Evolutionary conservation across 2,888 invertebrate genomes (phyloP).

Genomic region (Sphecodes monilicornis): DNA sequence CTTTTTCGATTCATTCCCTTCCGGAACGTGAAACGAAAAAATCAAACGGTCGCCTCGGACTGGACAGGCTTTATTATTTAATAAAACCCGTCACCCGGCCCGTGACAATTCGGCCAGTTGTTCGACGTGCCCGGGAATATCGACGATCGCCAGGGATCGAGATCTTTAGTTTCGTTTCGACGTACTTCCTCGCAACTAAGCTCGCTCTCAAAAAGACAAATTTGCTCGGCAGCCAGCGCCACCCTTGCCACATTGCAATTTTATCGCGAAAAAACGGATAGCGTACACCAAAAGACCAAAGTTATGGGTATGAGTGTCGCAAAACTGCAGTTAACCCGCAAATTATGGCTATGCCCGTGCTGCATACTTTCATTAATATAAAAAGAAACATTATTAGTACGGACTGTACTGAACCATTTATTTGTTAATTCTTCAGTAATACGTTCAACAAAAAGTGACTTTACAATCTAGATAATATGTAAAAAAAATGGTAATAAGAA

Average conservation of each 20-base stretch:
- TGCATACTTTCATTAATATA: too few species aligned
- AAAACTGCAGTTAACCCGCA: too few species aligned
- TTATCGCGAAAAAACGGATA: background rate
- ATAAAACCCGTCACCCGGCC: constrained; percentile 57
- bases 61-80: constrained; percentile 61
- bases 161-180: constrained; percentile 13
- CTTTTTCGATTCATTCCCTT: constrained; percentile 26
- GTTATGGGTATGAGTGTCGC: background rate
- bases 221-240: background rate
- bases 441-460: too few species aligned
- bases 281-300: background rate
- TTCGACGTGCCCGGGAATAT: constrained; percentile 8
- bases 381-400: too few species aligned
- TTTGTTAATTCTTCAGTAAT: too few species aligned
- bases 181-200: background rate
- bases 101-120: constrained; percentile 43
- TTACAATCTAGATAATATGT: too few species aligned
- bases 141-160: constrained; percentile 7
- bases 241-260: background rate
- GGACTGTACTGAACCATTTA: too few species aligned
- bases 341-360: too few species aligned
- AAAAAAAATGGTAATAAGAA: too few species aligned
- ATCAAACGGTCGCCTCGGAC: constrained; percentile 6
- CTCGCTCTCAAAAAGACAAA: background rate
- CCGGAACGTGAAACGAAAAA: constrained; percentile 16